phyloP scores from a whole-genome alignment of 2,797 vertebrate genomes.

The Notoglanidium macrostoma region DNA sequence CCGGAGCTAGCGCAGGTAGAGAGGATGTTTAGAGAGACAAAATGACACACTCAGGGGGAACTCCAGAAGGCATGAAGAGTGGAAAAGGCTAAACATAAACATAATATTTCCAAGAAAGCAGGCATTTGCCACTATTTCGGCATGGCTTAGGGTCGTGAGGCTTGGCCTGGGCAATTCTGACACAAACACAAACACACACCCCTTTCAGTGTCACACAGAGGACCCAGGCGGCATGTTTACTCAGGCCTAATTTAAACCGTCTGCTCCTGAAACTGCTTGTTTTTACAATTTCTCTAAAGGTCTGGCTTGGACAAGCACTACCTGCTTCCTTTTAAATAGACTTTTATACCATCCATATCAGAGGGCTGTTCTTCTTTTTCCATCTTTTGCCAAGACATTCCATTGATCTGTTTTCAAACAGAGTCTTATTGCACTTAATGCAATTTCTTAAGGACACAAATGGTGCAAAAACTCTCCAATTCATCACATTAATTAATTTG shows the following conservation, averaged over 20 bases:
- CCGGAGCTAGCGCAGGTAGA: conserved; percentile 47
- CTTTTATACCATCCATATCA: conserved; percentile 75
- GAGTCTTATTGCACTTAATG: neutral
- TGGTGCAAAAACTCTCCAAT: neutral
- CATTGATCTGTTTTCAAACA: conserved; percentile 63
- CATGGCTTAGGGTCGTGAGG: conserved; percentile 61
- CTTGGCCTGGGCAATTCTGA: conserved; percentile 52
- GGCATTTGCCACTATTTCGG: conserved; percentile 45
- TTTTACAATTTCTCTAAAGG: conserved; percentile 72
- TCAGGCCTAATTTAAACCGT: conserved; percentile 72
- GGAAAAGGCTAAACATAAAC: conserved; percentile 59
- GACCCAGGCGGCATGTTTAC: conserved; percentile 64
- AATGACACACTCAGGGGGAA: conserved; percentile 54
- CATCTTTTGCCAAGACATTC: conserved; percentile 55
- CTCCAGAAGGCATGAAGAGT: conserved; percentile 54
- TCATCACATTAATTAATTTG: conserved; percentile 16
- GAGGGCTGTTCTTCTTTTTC: conserved; percentile 73
- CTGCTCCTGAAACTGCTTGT: conserved; percentile 69
- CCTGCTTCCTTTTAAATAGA: conserved; percentile 72
- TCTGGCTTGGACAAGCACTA: conserved; percentile 68
- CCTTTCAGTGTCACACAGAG: conserved; percentile 61
- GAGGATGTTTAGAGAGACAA: conserved; percentile 54
- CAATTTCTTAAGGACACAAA: conserved; percentile 19
- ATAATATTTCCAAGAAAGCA: conserved; percentile 57
- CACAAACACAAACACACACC: conserved; percentile 45